phyloP scores from a whole-genome alignment of 1,140 invertebrate genomes.

The Leguminivora glycinivorella region DNA sequence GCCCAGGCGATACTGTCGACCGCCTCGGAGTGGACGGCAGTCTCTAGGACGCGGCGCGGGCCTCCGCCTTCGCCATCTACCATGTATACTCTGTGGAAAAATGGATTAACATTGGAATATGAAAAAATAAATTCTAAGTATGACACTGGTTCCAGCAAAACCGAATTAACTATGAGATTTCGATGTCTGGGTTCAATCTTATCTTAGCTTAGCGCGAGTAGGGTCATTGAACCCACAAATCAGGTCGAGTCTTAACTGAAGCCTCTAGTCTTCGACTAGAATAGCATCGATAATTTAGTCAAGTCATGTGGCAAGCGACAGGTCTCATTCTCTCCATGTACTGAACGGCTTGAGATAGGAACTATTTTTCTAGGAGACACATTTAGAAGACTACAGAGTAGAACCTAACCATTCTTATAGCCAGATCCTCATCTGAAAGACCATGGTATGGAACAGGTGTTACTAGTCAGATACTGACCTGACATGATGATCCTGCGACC shows the following conservation, averaged over 20 bases:
- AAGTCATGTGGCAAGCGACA: conserved; percentile 96
- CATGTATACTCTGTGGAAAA: conserved; percentile 46
- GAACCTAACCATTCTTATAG: not conserved
- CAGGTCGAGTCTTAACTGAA: too few species aligned
- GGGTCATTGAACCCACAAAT: too few species aligned
- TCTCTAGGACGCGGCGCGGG: conserved; percentile 84
- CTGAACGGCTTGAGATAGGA: conserved; percentile 88
- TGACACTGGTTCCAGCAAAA: too few species aligned
- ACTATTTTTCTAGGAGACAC: conserved; percentile 77
- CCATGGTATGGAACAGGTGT: too few species aligned
- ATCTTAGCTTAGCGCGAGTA: too few species aligned
- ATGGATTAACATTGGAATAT: too few species aligned
- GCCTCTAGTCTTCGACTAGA: too few species aligned
- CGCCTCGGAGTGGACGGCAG: conserved; percentile 93
- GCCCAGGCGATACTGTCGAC: conserved; percentile 99
- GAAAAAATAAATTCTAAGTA: too few species aligned
- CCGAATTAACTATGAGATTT: too few species aligned
- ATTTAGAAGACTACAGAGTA: conserved; percentile 96
- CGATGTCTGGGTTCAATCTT: too few species aligned
- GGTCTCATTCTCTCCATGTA: conserved; percentile 96
- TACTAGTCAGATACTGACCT: conserved; percentile 60
- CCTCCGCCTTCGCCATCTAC: conserved; percentile 21
- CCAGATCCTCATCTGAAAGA: conserved; percentile 74
- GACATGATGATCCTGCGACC: conserved; percentile 77
- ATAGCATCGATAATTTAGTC: too few species aligned